These are phyloP conservation scores for Agapostemon virescens DNA, from an alignment of 2,888 invertebrate genomes.

Conservation along the genomic window DNA sequence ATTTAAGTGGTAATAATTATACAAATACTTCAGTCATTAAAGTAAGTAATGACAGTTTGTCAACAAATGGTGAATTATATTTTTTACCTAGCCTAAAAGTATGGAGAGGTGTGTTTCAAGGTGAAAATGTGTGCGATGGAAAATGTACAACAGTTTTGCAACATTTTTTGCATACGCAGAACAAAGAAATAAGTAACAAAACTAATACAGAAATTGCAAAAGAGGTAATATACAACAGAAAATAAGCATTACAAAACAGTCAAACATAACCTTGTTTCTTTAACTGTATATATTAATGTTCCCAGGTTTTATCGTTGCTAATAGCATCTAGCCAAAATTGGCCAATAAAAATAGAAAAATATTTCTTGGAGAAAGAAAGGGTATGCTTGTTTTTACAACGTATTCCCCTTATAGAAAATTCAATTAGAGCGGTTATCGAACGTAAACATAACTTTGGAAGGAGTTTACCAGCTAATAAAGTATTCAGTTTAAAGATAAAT, in stretches of 20 bases:
- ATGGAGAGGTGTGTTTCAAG: constrained; percentile 82
- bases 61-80: constrained; percentile 84
- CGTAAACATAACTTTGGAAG: constrained; percentile 73
- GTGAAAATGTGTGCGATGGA: constrained; percentile 37
- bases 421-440: constrained; percentile 73
- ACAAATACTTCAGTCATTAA: constrained; percentile 80
- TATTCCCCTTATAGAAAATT: constrained; percentile 68
- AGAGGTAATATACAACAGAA: constrained; percentile 65
- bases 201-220: constrained; percentile 56
- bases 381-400: constrained; percentile 83
- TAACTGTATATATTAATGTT: constrained; percentile 18
- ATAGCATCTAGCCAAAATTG: constrained; percentile 81
- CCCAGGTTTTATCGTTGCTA: constrained; percentile 76
- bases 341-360: constrained; percentile 80
- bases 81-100: constrained; percentile 83
- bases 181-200: constrained; percentile 40
- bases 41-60: constrained; percentile 83
- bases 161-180: constrained; percentile 65
- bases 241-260: not conserved
- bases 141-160: constrained; percentile 71
- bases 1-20: constrained; percentile 61
- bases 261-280: constrained; percentile 48
- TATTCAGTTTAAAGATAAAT: constrained; percentile 64
- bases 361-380: constrained; percentile 80
- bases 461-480: constrained; percentile 46